Base-by-base conservation (phyloP, 1,140 invertebrate genomes). In the Ooceraea biroi region DNA sequence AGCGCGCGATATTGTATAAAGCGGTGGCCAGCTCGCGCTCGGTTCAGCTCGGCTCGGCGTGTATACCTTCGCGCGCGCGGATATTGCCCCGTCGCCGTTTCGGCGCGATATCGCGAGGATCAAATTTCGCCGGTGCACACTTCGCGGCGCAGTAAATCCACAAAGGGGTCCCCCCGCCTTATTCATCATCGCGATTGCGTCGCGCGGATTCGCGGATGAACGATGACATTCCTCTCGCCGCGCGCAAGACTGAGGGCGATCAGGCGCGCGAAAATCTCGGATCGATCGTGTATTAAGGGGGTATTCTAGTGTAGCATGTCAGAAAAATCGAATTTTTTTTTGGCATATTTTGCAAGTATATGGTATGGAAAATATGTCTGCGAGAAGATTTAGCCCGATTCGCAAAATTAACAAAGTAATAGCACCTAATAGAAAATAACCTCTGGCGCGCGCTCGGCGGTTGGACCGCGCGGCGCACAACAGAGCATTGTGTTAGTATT, bases 21-120 rank as follows among this genome's bases (percentile, higher is more conserved):
- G 60, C 11, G 30, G 68, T 11, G 46, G 17, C 4, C 12, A 25
- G 60, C 58, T 57, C 68, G 71, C 71, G 71, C 65, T 52, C 19
- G n/a, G 60, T 68, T 84, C 85, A 78, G 80, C 85, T 76, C 22
- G 74, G 66, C n/a, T n/a, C n/a, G n/a, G n/a, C n/a, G n/a, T n/a
- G n/a, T n/a, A n/a, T n/a, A 84, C 71, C 30, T 78, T 88, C n/a
- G n/a, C n/a, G n/a, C 83, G 48, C 86, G 73, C 85, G 78, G 69
- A 66, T 83, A 77, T 74, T 58, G 72, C 36, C 17, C 7, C 25
- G 12, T n/a, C n/a, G 30, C 44, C 73, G 63, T 73, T 82, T 82
- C 77, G 78, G 68, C 52, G 55, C 57, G 68, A 74, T 88, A 88
- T 88, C 86, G 83, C 27, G 82, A n/a, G 74, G 71, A 88, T 88